Conservation (phyloP, 1,140 invertebrate genomes). For the Dinoponera quadriceps region DNA sequence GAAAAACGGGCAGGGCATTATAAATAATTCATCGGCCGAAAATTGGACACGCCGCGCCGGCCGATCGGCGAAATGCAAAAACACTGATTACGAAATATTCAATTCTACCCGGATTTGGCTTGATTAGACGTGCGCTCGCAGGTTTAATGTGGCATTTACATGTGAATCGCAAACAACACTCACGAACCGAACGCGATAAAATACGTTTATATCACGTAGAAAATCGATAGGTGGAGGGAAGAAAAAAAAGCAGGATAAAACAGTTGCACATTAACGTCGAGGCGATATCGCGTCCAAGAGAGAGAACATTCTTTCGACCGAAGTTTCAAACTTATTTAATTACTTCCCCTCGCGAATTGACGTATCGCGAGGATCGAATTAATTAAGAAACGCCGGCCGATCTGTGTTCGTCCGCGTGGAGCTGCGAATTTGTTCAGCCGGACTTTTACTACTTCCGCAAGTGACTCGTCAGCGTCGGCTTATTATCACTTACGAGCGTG, state of each 20-base stretch:
- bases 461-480: not conserved
- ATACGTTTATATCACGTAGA: not conserved
- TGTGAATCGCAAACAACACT: constrained; percentile 17
- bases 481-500: not conserved
- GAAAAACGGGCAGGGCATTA: constrained; percentile 36
- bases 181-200: constrained; percentile 1
- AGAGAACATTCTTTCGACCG: not conserved
- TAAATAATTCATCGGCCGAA: constrained; percentile 58
- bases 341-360: not conserved
- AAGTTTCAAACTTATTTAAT: constrained; percentile 37
- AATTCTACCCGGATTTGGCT: constrained; percentile 30
- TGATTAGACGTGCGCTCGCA: constrained; percentile 33
- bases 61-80: constrained; percentile 38
- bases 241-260: not conserved
- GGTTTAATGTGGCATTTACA: not conserved
- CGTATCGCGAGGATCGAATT: constrained; percentile 27
- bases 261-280: not conserved
- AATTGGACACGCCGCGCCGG: constrained; percentile 33
- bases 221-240: no score
- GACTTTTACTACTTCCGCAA: constrained; percentile 28
- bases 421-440: no score
- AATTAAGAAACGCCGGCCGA: not conserved
- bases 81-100: constrained; percentile 48
- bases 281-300: not conserved
- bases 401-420: no score